Base-by-base conservation (phyloP, 1,140 invertebrate genomes). In the Bombyx mori region DNA sequence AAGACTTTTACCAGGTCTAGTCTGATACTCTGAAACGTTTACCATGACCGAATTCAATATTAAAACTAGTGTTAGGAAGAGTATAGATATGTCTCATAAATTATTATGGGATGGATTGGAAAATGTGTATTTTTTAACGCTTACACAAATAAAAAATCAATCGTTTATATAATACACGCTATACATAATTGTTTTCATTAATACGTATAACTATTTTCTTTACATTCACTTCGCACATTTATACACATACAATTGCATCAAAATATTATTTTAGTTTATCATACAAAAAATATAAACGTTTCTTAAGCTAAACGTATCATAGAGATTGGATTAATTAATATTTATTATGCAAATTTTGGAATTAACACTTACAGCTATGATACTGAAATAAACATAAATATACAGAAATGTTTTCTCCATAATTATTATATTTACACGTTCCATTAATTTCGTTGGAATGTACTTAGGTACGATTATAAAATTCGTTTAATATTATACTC, bases 391-490 rank as follows among this genome's bases (percentile, higher is more conserved):
- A 51, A 52, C 48, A 77, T 76, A 79, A 82, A 83, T 86, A 86
- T 86, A 85, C 79, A 85, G 74, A 73, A 65, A 72, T 54, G 56
- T 57, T 62, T 60, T 63, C 57, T 71, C 68, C 70, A 81, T 80
- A 82, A 83, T 85, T 85, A 85, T 69, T 70, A 79, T 80, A 82
- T 83, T 81, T 82, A 85, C 78, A 83, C 58, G 59, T 73, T 64
- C 57, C 61, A 57, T 59, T 68, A 73, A 74, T 81, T 63, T 75
- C 58, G 61, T 65, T 65, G 66, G 61, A 77, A 69, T 71, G 65
- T 66, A 46, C 26, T 60, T 64, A 35, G 26, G 63, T 47, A 56
- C 42, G 42, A 45, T 48, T 56, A 26, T 12, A 12, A 26, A 56
- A 48, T 56, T 56, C 45, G 54, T 49, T 52, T 52, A 53, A 53